Percentiles rank a stretch among this genome's conserved stretches.
phyloP scores from a whole-genome alignment of 37 sponge, comb jelly and placozoan genomes.

The Halichondria panicea region DNA sequence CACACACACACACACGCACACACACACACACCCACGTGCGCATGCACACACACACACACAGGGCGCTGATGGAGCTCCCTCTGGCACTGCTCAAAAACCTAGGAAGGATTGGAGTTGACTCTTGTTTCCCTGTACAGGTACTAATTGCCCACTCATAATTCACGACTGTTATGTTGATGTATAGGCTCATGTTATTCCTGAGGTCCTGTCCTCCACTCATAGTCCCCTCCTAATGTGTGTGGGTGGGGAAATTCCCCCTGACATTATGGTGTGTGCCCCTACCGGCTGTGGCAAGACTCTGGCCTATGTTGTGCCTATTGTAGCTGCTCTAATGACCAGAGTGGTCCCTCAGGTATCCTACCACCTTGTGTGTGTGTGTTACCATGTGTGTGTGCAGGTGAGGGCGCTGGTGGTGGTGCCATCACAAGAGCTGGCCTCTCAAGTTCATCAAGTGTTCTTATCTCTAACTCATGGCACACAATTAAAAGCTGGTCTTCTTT shows the following conservation, averaged over 20 bases:
- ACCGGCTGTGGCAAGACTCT: constrained; percentile 98
- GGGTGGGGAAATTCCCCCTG: constrained; percentile 36
- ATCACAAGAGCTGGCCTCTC: constrained; percentile 76
- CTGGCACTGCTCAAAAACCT: constrained; percentile 42
- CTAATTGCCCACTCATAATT: neutral
- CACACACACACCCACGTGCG: no score
- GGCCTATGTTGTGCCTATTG: constrained; percentile 85
- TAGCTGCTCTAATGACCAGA: constrained; percentile 44
- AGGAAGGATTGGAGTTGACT: constrained; percentile 15
- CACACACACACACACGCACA: no score
- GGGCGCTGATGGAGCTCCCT: no score
- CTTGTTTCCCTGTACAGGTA: constrained; percentile 74
- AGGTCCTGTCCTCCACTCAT: constrained; percentile 3
- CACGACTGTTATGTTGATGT: neutral
- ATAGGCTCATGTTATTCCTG: constrained; percentile 42
- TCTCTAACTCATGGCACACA: constrained; percentile 58
- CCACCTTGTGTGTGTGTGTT: no score
- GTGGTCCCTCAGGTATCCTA: constrained; percentile 31
- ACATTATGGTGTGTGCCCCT: constrained; percentile 90
- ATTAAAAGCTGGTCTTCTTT: constrained; percentile 39
- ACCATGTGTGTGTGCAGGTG: neutral
- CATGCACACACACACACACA: no score
- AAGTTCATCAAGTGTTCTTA: constrained; percentile 73
- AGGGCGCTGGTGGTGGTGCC: constrained; percentile 84
- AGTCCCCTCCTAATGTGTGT: constrained; percentile 13